Conservation (phyloP, 2,113 vertebrate species). For the Lontra canadensis region DNA sequence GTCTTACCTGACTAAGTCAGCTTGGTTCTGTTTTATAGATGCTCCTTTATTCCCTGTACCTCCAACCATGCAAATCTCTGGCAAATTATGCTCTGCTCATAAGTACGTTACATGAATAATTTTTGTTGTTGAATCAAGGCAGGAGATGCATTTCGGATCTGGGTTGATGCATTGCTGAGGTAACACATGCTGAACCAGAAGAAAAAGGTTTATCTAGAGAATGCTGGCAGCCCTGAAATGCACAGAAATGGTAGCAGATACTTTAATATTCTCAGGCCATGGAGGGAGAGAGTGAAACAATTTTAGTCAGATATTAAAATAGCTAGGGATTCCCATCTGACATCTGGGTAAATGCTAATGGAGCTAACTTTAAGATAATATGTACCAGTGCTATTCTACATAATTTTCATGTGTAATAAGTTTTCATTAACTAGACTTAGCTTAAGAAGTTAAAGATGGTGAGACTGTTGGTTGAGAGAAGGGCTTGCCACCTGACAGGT, state of each 20-base stretch:
- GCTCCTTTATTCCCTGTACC: not conserved
- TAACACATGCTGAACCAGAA: not conserved
- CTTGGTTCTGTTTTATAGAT: not conserved
- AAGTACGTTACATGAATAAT: not conserved
- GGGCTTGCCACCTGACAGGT: too few species aligned
- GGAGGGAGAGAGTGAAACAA: not conserved
- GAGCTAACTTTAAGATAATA: too few species aligned
- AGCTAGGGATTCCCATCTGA: not conserved
- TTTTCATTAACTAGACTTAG: not conserved
- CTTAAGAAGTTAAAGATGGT: not conserved
- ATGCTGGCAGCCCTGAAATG: too few species aligned
- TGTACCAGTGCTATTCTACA: not conserved
- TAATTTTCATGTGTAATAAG: not conserved
- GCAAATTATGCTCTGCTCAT: not conserved
- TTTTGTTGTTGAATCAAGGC: not conserved
- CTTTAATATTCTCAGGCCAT: not conserved
- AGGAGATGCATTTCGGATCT: not conserved
- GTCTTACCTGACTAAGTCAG: not conserved
- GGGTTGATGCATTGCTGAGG: not conserved
- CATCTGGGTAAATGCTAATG: not conserved
- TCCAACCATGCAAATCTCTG: not conserved
- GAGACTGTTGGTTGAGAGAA: not conserved
- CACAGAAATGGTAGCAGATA: fast-evolving
- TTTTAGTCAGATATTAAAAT: not conserved
- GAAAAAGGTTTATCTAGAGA: not conserved